Conservation (phyloP, 2,888 invertebrate genomes). For the Plutella xylostella region DNA sequence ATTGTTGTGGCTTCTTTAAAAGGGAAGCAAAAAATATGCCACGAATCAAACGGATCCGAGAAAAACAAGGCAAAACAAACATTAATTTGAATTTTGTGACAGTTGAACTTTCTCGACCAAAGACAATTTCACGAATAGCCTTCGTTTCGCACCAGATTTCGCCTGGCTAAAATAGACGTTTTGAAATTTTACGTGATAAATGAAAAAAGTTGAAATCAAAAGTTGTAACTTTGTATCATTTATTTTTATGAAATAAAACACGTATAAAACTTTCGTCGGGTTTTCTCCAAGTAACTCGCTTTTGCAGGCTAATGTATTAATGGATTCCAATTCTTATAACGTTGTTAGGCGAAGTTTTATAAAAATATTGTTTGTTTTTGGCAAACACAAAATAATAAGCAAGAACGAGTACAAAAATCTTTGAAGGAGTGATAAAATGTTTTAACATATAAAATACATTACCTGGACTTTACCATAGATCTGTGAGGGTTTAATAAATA, state of each 20-base stretch:
- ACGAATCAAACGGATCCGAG: constrained; percentile 48
- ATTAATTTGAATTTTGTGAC: constrained; percentile 65
- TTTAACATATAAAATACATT: too few relatives aligned
- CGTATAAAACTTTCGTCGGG: constrained; percentile 12
- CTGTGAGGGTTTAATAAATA: too few relatives aligned
- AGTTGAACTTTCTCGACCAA: constrained; percentile 58
- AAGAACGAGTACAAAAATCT: too few relatives aligned
- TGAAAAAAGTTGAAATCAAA: constrained; percentile 67
- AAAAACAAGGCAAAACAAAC: constrained; percentile 64
- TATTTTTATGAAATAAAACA: constrained; percentile 52
- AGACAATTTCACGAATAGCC: constrained; percentile 63
- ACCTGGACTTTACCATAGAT: too few relatives aligned
- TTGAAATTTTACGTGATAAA: constrained; percentile 62
- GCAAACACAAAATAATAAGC: not conserved
- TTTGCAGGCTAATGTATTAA: not conserved
- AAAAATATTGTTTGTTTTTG: too few relatives aligned
- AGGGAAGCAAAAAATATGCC: constrained; percentile 30
- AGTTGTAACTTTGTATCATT: constrained; percentile 69
- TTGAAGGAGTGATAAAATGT: too few relatives aligned
- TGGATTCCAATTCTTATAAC: constrained; percentile 1
- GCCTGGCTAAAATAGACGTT: constrained; percentile 51
- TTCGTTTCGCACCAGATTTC: constrained; percentile 37
- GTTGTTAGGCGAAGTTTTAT: not conserved
- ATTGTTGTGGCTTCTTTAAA: constrained; percentile 20
- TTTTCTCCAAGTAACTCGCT: not conserved